Conservation (phyloP, 2,888 invertebrate species). For the Psylliodes chrysocephalus region DNA sequence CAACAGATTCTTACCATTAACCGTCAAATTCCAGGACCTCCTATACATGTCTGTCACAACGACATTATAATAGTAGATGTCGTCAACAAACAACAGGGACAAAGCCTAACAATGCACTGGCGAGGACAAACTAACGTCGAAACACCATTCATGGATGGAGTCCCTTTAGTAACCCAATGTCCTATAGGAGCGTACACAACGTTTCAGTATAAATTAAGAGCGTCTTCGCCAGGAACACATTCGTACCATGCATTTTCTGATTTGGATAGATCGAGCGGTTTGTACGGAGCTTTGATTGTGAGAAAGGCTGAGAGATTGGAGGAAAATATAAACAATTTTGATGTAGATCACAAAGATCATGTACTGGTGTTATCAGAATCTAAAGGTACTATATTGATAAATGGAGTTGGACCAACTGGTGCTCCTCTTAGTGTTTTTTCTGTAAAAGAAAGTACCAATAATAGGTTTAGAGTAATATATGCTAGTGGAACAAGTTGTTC, state of each 20-base stretch:
- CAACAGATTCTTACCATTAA: constrained; percentile 76
- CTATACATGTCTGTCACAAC: constrained; percentile 75
- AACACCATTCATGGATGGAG: constrained; percentile 81
- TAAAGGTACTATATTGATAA: constrained; percentile 70
- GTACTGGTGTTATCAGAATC: constrained; percentile 78
- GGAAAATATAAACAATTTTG: constrained; percentile 72
- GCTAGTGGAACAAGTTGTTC: constrained; percentile 78
- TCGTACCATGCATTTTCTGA: constrained; percentile 80
- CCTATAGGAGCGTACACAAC: constrained; percentile 75
- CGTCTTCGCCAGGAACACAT: constrained; percentile 75
- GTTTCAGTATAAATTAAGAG: constrained; percentile 78
- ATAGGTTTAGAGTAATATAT: constrained; percentile 75
- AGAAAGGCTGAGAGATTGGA: constrained; percentile 73
- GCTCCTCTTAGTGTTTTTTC: constrained; percentile 61
- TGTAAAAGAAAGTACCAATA: constrained; percentile 70
- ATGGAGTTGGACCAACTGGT: constrained; percentile 70
- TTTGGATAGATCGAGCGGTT: constrained; percentile 74
- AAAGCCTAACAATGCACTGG: constrained; percentile 80
- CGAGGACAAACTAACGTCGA: constrained; percentile 77
- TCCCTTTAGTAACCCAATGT: constrained; percentile 81
- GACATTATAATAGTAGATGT: constrained; percentile 81
- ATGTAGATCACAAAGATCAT: constrained; percentile 76
- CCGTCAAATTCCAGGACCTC: constrained; percentile 73
- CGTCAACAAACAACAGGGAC: constrained; percentile 74
- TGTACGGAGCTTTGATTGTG: constrained; percentile 78